Evolutionary conservation across 2,113 vertebrate species (phyloP).

Genomic region (Labeo catla): DNA sequence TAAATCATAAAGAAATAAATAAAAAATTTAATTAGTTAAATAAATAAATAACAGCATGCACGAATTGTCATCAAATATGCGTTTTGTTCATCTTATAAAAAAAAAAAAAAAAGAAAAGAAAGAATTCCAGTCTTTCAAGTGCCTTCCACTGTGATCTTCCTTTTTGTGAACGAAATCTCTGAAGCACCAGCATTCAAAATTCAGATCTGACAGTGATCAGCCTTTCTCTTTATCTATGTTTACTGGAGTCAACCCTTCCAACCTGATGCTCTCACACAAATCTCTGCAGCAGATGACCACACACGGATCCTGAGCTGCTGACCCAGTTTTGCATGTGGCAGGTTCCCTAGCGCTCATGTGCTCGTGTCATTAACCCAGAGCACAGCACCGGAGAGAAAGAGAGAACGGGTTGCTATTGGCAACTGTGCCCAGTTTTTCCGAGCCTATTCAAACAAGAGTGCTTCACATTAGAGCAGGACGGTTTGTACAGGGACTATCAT

Average conservation of each 20-base stretch:
- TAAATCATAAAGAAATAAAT: too few relatives aligned
- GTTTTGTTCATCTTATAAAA: neutral
- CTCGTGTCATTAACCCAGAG: conserved; percentile 35
- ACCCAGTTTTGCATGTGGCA: conserved; percentile 42
- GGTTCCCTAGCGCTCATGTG: neutral
- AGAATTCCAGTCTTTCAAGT: neutral
- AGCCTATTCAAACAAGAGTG: conserved; percentile 51
- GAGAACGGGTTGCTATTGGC: conserved; percentile 51
- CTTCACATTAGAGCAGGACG: conserved; percentile 32
- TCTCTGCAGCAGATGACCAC: neutral
- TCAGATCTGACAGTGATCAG: neutral
- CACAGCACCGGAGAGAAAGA: neutral
- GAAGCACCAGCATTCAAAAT: neutral
- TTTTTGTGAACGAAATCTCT: neutral
- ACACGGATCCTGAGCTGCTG: conserved; percentile 8
- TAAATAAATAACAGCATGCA: neutral
- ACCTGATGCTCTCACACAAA: neutral
- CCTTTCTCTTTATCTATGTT: neutral
- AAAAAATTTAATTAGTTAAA: too few relatives aligned
- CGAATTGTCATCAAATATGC: neutral
- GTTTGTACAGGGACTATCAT: conserved; percentile 10
- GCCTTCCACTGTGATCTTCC: neutral
- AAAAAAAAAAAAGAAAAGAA: neutral
- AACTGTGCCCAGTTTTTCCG: conserved; percentile 39
- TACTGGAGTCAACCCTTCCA: neutral